phyloP scores from a whole-genome alignment of 2,797 vertebrate genomes.

The Steatocranus sp. region DNA sequence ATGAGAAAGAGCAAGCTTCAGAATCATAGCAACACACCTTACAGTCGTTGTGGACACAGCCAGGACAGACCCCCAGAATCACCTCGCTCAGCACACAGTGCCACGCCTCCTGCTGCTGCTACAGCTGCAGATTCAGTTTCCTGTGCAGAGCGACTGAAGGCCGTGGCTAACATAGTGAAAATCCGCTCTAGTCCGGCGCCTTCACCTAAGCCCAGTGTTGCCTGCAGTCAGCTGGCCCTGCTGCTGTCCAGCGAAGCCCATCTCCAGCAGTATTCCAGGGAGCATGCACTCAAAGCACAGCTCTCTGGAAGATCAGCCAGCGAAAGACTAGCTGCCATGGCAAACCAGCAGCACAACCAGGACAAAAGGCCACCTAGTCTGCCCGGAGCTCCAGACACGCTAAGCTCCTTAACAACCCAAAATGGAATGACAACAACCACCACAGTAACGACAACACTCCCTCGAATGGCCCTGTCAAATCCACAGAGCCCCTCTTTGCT shows the following conservation, averaged over 20 bases:
- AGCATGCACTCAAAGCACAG: conserved; percentile 95
- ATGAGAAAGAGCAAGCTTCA: conserved; percentile 93
- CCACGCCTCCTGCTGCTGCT: conserved; percentile 69
- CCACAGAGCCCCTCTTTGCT: conserved; percentile 78
- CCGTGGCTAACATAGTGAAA: conserved; percentile 95
- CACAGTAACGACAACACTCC: conserved; percentile 63
- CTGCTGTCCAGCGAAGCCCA: conserved; percentile 97
- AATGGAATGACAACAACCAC: conserved; percentile 69
- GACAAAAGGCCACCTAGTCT: conserved; percentile 83
- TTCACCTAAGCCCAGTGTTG: conserved; percentile 94
- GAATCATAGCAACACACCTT: conserved; percentile 84
- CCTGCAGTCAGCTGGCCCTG: conserved; percentile 96
- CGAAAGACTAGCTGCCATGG: conserved; percentile 94
- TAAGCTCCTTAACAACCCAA: conserved; percentile 82
- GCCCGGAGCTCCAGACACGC: conserved; percentile 77
- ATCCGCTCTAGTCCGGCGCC: conserved; percentile 92
- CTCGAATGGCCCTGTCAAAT: conserved; percentile 68
- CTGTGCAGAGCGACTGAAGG: conserved; percentile 91
- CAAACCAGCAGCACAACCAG: conserved; percentile 80
- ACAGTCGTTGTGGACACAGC: conserved; percentile 74
- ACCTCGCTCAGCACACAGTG: conserved; percentile 78
- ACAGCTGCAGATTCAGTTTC: conserved; percentile 83
- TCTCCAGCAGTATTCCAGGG: conserved; percentile 96
- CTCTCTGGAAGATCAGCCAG: conserved; percentile 91
- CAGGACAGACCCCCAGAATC: conserved; percentile 86